phyloP scores from a whole-genome alignment of 2,888 invertebrate species.

The Leucania comma region DNA sequence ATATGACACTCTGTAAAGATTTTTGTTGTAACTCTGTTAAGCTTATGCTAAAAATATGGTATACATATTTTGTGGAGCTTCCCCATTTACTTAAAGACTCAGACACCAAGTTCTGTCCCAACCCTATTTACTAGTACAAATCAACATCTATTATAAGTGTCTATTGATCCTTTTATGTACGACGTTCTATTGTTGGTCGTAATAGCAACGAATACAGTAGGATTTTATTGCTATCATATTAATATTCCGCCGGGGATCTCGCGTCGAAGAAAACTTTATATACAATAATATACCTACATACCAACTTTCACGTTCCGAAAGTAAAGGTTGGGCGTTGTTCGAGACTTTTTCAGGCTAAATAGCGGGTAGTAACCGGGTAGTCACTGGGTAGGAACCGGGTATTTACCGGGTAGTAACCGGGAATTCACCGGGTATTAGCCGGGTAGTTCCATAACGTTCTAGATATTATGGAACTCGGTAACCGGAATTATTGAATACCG shows the following conservation, averaged over 20 bases:
- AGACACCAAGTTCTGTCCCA: too few species aligned
- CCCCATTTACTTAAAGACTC: too few species aligned
- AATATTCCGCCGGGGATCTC: constrained; percentile 24
- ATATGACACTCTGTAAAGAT: too few species aligned
- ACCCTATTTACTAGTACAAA: not conserved
- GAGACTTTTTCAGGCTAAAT: not conserved
- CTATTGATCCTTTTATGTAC: not conserved
- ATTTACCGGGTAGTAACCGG: not conserved
- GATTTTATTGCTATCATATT: constrained; percentile 42
- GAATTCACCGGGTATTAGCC: too few species aligned
- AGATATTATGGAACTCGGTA: too few species aligned
- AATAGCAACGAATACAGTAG: constrained; percentile 16
- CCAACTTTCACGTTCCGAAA: not conserved
- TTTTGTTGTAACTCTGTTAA: too few species aligned
- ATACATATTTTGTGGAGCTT: too few species aligned
- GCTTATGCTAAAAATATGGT: too few species aligned
- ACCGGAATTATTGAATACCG: too few species aligned
- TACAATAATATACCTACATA: not conserved
- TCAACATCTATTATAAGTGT: not conserved
- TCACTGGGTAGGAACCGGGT: too few species aligned
- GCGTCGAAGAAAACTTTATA: not conserved
- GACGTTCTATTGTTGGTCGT: constrained; percentile 22
- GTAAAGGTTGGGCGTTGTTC: constrained; percentile 4
- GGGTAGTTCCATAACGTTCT: too few species aligned
- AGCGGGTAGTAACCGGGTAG: too few species aligned